These are phyloP conservation scores for Propithecus coquereli DNA, from an alignment of 2,113 vertebrate genomes.

Conservation along the genomic window DNA sequence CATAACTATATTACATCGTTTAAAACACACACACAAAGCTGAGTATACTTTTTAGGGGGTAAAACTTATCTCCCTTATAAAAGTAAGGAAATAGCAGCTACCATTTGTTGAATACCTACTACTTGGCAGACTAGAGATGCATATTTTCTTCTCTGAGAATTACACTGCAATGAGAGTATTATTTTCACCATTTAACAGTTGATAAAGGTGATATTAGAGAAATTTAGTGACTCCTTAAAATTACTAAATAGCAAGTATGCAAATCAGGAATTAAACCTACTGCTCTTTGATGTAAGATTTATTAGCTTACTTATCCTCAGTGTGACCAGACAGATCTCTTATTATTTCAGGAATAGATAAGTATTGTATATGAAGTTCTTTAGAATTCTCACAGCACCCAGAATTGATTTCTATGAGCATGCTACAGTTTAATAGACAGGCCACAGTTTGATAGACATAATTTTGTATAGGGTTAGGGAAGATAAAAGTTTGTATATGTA, in stretches of 20 bases:
- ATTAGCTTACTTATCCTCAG: not conserved
- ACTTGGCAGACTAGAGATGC: not conserved
- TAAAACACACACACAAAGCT: not conserved
- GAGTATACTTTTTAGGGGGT: not conserved
- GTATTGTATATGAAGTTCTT: not conserved
- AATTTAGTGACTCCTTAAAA: not conserved
- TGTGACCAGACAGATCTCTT: not conserved
- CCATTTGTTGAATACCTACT: not conserved
- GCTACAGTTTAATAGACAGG: not conserved
- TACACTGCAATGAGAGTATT: not conserved
- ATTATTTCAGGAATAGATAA: not conserved
- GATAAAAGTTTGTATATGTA: not conserved
- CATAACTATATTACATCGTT: not conserved
- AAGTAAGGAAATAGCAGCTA: not conserved
- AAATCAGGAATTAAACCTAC: not conserved
- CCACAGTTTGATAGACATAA: not conserved
- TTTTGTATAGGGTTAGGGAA: not conserved
- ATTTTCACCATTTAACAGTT: not conserved
- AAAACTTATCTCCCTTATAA: not conserved
- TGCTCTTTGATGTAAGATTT: not conserved
- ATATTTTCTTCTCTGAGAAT: not conserved
- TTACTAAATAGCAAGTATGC: not conserved
- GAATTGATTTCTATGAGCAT: not conserved
- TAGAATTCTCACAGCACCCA: not conserved
- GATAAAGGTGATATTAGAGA: not conserved